Percentiles rank a stretch among this genome's conserved stretches.
phyloP scores from a whole-genome alignment of 1,140 invertebrate genomes.

The Drosophila rufa region DNA sequence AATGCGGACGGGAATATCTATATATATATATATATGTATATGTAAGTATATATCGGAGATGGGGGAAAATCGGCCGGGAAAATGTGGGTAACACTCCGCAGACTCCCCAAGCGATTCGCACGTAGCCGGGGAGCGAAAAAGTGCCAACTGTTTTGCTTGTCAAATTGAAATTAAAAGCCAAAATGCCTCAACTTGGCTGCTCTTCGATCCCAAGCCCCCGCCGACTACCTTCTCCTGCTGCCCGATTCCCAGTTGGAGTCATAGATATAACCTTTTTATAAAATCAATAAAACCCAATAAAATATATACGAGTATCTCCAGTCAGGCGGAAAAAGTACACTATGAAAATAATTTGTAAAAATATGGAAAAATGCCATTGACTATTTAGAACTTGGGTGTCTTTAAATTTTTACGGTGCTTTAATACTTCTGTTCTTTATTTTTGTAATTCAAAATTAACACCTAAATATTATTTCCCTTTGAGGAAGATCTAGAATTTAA shows the following conservation, averaged over 20 bases:
- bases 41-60: background rate
- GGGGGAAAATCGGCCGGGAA: background rate
- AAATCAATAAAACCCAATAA: conserved; percentile 81
- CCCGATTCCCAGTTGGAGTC: conserved; percentile 27
- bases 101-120: conserved; percentile 36
- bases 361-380: too few relatives aligned
- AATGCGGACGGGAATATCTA: conserved; percentile 20
- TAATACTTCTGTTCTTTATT: too few relatives aligned
- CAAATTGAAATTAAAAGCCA: conserved; percentile 83
- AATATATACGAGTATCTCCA: conserved; percentile 54
- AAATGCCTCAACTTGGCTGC: conserved; percentile 59
- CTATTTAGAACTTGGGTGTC: too few relatives aligned
- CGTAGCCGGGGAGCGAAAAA: conserved; percentile 46
- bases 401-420: accelerated
- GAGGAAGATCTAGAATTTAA: too few relatives aligned
- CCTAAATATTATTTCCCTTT: too few relatives aligned
- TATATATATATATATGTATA: background rate
- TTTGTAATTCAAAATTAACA: too few relatives aligned
- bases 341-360: background rate
- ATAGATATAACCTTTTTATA: conserved; percentile 65
- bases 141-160: conserved; percentile 76
- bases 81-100: conserved; percentile 20
- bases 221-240: too few relatives aligned
- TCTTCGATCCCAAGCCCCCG: background rate
- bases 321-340: conserved; percentile 15